Conservation (phyloP, 2,888 invertebrate genomes). For the Cataglyphis rosenhaueri region DNA sequence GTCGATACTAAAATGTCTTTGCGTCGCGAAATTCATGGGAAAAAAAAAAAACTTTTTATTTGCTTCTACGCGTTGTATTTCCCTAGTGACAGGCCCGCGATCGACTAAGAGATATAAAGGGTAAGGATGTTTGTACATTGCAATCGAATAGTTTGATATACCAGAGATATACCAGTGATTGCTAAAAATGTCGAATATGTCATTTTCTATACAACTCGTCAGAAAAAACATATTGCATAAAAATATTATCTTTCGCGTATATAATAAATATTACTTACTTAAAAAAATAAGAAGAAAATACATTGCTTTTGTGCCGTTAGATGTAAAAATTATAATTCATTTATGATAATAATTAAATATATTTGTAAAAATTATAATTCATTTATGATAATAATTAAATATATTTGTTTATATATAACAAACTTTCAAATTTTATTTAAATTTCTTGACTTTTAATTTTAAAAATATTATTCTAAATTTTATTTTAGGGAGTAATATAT, state of each 20-base stretch:
- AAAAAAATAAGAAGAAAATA: background rate
- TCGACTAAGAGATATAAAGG: background rate
- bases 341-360: background rate
- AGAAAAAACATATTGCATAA: background rate
- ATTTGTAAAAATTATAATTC: background rate
- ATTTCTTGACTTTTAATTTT: background rate
- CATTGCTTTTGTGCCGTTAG: background rate
- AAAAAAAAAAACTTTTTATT: slow-evolving; percentile 22
- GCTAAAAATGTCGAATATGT: background rate
- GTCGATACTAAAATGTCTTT: background rate
- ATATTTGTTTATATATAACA: background rate
- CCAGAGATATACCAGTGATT: background rate
- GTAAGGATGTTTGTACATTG: background rate
- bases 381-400: background rate
- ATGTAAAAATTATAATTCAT: slow-evolving; percentile 1
- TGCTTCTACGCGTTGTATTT: background rate
- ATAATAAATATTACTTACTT: background rate
- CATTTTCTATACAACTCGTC: background rate
- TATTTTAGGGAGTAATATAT: background rate
- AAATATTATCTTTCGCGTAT: background rate
- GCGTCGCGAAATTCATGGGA: no score
- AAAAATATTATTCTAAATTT: background rate
- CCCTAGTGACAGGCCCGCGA: background rate
- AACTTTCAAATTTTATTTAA: background rate
- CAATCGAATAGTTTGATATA: background rate